Percentiles rank a stretch among this genome's conserved stretches.
Conservation (phyloP, 2,113 vertebrate species). For the Phainopepla nitens region DNA sequence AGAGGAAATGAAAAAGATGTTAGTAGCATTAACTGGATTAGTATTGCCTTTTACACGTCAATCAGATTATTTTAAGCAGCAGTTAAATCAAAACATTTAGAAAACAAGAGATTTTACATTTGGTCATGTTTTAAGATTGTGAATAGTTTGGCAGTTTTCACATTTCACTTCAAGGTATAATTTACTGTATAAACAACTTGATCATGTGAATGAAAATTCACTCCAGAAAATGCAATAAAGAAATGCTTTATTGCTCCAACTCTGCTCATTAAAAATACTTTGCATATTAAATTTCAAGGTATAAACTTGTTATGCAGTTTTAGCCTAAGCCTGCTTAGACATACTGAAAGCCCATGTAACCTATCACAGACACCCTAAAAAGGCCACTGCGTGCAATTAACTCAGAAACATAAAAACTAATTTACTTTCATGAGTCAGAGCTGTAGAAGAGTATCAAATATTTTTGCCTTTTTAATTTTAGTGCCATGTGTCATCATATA, state of each 20-base stretch:
- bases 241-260: not conserved
- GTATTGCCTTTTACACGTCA: not conserved
- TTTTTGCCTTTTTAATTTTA: not conserved
- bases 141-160: not conserved
- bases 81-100: not conserved
- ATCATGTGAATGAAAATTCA: not conserved
- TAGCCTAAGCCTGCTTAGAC: not conserved
- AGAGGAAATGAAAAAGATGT: constrained; percentile 1
- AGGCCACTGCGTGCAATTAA: not conserved
- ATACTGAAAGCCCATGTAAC: not conserved
- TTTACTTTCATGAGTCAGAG: not conserved
- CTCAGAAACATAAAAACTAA: not conserved
- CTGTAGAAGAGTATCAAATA: not conserved
- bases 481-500: not conserved
- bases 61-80: not conserved
- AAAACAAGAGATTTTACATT: not conserved
- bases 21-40: not conserved
- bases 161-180: not conserved
- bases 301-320: not conserved
- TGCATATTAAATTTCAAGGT: not conserved
- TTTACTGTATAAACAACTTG: not conserved
- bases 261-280: not conserved
- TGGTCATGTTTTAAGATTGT: not conserved
- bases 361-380: not conserved
- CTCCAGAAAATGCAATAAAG: not conserved